Percentiles rank a stretch among this genome's conserved stretches.
phyloP scores from a whole-genome alignment of 2,888 invertebrate species.

The Elysia crispata region DNA sequence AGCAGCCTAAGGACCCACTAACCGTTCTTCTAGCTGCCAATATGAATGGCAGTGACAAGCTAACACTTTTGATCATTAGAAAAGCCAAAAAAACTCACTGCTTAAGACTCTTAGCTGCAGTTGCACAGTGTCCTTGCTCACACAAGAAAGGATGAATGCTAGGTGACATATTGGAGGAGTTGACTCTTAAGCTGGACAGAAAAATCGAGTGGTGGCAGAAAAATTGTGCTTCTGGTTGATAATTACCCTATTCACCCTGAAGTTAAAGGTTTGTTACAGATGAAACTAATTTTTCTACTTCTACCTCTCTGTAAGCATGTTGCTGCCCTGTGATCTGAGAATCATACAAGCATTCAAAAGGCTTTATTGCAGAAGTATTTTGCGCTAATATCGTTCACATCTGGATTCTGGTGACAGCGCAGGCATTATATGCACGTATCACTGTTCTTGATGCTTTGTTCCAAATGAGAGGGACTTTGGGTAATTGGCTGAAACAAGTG shows the following conservation, averaged over 20 bases:
- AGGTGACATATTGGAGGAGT: conserved; percentile 56
- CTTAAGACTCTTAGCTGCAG: conserved; percentile 54
- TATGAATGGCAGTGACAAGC: conserved; percentile 53
- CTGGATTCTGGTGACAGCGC: neutral
- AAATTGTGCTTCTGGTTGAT: neutral
- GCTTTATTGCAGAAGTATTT: neutral
- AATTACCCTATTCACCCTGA: neutral
- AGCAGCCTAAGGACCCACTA: conserved; percentile 53
- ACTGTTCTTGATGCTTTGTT: neutral
- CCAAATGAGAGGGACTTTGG: neutral
- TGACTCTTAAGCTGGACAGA: conserved; percentile 53
- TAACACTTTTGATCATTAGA: conserved; percentile 53
- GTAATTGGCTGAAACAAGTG: neutral
- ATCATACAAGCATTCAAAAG: neutral
- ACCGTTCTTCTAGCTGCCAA: conserved; percentile 54
- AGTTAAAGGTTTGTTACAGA: neutral
- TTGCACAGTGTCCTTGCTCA: conserved; percentile 46
- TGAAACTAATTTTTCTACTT: neutral
- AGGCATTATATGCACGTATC: neutral
- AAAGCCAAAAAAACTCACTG: conserved; percentile 54
- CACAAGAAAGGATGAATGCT: conserved; percentile 52
- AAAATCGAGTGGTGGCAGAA: conserved; percentile 2
- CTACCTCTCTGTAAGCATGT: too few relatives aligned
- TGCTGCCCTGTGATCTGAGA: neutral
- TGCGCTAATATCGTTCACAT: neutral